These are phyloP conservation scores for Holothuria glaberrima DNA, from an alignment of 35 echinoderm and acorn worm genomes.

Conservation along the genomic window DNA sequence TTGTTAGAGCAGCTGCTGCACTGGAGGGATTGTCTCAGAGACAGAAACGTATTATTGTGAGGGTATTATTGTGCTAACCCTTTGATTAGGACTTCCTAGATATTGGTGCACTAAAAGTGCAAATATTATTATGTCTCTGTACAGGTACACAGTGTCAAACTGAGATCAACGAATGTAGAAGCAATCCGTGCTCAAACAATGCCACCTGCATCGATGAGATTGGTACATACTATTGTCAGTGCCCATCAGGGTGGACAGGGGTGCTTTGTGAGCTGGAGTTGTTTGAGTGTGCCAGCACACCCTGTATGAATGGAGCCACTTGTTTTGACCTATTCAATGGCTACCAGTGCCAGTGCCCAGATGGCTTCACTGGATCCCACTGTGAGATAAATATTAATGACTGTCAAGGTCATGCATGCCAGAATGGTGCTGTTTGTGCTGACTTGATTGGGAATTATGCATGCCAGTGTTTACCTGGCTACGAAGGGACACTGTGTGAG, in stretches of 20 bases:
- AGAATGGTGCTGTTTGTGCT: conserved; percentile 60
- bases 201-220: conserved; percentile 65
- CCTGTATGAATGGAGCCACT: conserved; percentile 62
- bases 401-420: conserved; percentile 47
- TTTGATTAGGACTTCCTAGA: not conserved
- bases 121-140: not conserved
- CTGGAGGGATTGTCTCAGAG: too few relatives aligned
- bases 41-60: too few relatives aligned
- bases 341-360: conserved; percentile 60
- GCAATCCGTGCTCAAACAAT: conserved; percentile 57
- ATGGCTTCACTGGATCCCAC: conserved; percentile 59
- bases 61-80: too few relatives aligned
- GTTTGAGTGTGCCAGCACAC: conserved; percentile 57
- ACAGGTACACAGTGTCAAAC: conserved; percentile 66
- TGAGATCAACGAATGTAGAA: conserved; percentile 67
- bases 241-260: conserved; percentile 58
- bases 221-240: conserved; percentile 50
- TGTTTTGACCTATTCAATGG: conserved; percentile 59
- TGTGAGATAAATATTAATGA: conserved; percentile 71
- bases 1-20: too few relatives aligned
- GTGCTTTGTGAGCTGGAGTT: conserved; percentile 51
- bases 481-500: conserved; percentile 62
- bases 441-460: conserved; percentile 50
- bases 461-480: conserved; percentile 72
- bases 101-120: not conserved